phyloP scores from a whole-genome alignment of 2,888 invertebrate genomes.

The Hermaeophaga mercurialis region DNA sequence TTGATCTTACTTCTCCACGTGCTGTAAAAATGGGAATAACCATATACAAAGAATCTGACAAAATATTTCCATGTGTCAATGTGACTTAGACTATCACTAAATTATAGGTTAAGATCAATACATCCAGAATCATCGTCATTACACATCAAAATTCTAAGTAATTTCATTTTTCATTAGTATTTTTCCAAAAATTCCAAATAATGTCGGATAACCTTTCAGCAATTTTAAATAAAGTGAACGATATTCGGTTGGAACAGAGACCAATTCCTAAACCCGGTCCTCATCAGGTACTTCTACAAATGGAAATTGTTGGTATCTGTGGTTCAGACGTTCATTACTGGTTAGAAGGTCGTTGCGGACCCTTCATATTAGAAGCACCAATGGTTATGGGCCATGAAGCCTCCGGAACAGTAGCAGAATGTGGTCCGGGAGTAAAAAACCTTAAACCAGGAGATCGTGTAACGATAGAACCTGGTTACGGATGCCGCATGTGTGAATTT shows the following conservation, averaged over 20 bases:
- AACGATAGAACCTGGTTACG: conserved; percentile 91
- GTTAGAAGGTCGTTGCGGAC: conserved; percentile 80
- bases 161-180: no score
- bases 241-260: conserved; percentile 68
- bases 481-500: conserved; percentile 80
- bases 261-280: conserved; percentile 77
- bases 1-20: no score
- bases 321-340: conserved; percentile 95
- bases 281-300: conserved; percentile 81
- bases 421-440: conserved; percentile 71
- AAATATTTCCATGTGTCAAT: no score
- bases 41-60: no score
- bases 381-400: conserved; percentile 94
- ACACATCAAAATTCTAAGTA: no score
- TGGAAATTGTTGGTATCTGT: conserved; percentile 94
- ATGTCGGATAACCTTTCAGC: conserved; percentile 60
- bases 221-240: conserved; percentile 71
- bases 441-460: conserved; percentile 81
- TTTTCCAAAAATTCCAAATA: no score
- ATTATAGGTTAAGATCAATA: no score
- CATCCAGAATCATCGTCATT: no score
- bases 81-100: no score
- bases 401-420: conserved; percentile 75
- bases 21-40: no score
- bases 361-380: conserved; percentile 82